These are phyloP conservation scores for Rhopalosiphum maidis DNA, from an alignment of 1,140 invertebrate genomes.

Conservation along the genomic window DNA sequence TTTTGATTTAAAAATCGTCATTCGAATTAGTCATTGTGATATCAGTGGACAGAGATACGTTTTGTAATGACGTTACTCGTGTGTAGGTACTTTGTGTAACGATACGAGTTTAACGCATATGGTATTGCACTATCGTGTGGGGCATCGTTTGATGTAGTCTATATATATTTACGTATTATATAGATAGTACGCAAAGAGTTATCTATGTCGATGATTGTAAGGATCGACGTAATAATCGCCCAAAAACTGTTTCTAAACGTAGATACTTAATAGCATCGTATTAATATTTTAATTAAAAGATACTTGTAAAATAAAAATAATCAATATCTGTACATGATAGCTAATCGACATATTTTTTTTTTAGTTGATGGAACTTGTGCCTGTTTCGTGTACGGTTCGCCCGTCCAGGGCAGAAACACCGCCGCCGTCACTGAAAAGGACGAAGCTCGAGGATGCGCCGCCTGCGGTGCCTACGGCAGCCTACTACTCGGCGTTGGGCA, in stretches of 20 bases:
- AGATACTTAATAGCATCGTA: background rate
- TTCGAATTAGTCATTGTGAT: background rate
- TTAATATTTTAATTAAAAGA: no score
- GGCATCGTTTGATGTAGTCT: background rate
- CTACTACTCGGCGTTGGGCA: slow-evolving; percentile 40
- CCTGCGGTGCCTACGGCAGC: background rate
- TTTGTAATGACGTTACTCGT: background rate
- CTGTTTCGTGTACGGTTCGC: slow-evolving; percentile 27
- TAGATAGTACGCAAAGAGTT: background rate
- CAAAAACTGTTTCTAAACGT: background rate
- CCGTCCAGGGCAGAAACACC: slow-evolving; percentile 38
- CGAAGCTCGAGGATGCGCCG: slow-evolving; percentile 34
- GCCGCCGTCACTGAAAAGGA: slow-evolving; percentile 46
- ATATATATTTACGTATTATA: background rate
- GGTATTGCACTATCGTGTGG: background rate
- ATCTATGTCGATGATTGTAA: background rate
- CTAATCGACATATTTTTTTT: background rate
- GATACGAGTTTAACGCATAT: background rate
- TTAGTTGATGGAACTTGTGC: slow-evolving; percentile 47
- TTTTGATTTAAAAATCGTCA: background rate
- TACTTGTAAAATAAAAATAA: background rate
- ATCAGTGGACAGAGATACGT: background rate
- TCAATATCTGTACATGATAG: background rate
- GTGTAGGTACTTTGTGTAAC: no score
- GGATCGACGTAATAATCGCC: no score